Evolutionary conservation across 1,140 invertebrate genomes (phyloP), one percentile per base, ranked within the genome.

Genomic region (Acromyrmex heyeri): DNA sequence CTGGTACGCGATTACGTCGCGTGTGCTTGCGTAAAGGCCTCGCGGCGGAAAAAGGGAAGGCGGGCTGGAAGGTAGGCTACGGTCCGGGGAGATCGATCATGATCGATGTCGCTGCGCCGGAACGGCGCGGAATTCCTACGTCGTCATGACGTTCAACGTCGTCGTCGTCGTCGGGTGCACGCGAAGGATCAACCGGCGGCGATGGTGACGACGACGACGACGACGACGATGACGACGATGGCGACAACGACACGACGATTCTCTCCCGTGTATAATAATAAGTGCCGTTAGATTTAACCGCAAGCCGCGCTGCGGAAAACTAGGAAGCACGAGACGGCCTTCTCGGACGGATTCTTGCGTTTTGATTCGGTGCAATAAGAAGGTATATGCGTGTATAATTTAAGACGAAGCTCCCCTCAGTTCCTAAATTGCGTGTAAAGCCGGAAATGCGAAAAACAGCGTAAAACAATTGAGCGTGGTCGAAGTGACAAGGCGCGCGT

Each of bases 301-400:
- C 86, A 75, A 83, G 69, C 24, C 79, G 79, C 67, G 79, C 79
- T 73, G 67, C 55, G 69, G 7, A 83, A 55, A 83, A 64, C 55
- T 75, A 55, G 53, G 73, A 86, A 70, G 57, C 64, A 75, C 72
- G 76, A 75, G 72, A 85, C 55, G 62, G 62, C 73, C 76, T 83
- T 24, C 79, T 64, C 79, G 86, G 75, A 65, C 27, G 67, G 55
- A 70, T 89, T 76, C 85, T 79, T 77, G 87, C 90, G 87, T 89
- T 89, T 86, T 78, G 81, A 90, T 92, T 92, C 91, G 92, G 92
- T 93, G 92, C 92, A 93, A 93, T 93, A 93, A 91, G 86, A 88
- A 88, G 87, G 69, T 87, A 81, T 87, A 53, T 70, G 86, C 87
- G 87, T 83, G 57, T 91, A 87, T 91, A 86, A 89, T 88, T 91